Percentiles rank a stretch among this genome's conserved stretches.
Evolutionary conservation across 2,797 vertebrate genomes (phyloP).

Genomic region (Prionace glauca): DNA sequence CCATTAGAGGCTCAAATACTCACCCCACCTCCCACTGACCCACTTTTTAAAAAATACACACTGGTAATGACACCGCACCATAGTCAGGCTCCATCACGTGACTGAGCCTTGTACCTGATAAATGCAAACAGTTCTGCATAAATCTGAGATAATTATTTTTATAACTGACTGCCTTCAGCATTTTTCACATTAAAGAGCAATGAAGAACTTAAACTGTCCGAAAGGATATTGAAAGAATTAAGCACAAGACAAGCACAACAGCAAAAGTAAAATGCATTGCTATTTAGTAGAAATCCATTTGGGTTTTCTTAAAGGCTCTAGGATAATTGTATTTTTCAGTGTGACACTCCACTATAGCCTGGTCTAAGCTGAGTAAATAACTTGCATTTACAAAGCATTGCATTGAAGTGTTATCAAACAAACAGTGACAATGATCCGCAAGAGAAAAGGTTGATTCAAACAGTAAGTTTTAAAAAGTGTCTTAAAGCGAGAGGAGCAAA

Average conservation of each 20-base stretch:
- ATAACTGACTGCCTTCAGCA: background rate
- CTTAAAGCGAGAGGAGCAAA: background rate
- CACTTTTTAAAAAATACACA: background rate
- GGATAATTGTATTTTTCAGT: background rate
- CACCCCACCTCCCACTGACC: background rate
- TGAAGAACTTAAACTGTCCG: background rate
- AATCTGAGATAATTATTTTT: background rate
- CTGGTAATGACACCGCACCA: background rate
- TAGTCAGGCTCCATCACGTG: background rate
- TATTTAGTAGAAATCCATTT: background rate
- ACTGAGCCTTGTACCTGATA: background rate
- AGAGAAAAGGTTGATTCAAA: background rate
- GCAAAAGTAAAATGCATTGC: background rate
- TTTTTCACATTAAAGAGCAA: background rate
- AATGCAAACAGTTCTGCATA: background rate
- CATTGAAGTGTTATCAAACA: background rate
- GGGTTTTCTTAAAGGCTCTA: background rate
- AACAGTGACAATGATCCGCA: background rate
- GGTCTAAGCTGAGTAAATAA: background rate
- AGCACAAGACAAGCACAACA: background rate
- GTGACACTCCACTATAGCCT: background rate
- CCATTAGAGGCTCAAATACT: background rate
- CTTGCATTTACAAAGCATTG: background rate
- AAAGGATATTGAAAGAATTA: background rate
- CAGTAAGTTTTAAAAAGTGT: background rate